Conservation (phyloP, 2,888 invertebrate species). For the Drosophila falleni region DNA sequence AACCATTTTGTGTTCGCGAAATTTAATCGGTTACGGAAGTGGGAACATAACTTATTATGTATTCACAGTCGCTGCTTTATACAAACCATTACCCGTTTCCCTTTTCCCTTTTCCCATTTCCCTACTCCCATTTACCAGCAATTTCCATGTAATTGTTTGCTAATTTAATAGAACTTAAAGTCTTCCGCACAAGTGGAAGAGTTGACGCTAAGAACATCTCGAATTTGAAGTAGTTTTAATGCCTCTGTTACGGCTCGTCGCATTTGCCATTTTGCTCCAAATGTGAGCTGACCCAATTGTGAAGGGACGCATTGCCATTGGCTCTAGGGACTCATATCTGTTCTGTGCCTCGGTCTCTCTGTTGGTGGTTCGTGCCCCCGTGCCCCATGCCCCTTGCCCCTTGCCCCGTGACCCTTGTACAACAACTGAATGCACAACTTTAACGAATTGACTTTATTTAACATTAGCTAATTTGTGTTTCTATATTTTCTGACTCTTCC, state of each 20-base stretch:
- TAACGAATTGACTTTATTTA: constrained; percentile 63
- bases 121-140: background rate
- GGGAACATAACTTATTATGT: constrained; percentile 8
- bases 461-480: constrained; percentile 77
- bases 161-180: constrained; percentile 50
- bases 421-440: constrained; percentile 31
- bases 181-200: constrained; percentile 4
- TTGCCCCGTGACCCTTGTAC: background rate
- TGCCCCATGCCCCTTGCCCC: background rate
- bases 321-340: constrained; percentile 50
- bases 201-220: constrained; percentile 34
- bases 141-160: background rate
- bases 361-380: constrained; percentile 2
- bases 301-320: constrained; percentile 52
- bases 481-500: constrained; percentile 4
- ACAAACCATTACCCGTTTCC: background rate
- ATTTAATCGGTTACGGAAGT: constrained; percentile 12
- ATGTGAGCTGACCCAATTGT: constrained; percentile 74
- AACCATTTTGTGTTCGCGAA: constrained; percentile 1
- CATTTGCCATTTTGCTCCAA: constrained; percentile 66
- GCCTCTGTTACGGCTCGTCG: constrained; percentile 61
- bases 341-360: constrained; percentile 32
- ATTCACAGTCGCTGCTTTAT: constrained; percentile 4
- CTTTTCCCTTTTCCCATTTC: background rate
- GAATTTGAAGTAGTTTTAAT: constrained; percentile 52